Base-by-base conservation (phyloP, 2,113 vertebrate species). In the Ahaetulla prasina region DNA sequence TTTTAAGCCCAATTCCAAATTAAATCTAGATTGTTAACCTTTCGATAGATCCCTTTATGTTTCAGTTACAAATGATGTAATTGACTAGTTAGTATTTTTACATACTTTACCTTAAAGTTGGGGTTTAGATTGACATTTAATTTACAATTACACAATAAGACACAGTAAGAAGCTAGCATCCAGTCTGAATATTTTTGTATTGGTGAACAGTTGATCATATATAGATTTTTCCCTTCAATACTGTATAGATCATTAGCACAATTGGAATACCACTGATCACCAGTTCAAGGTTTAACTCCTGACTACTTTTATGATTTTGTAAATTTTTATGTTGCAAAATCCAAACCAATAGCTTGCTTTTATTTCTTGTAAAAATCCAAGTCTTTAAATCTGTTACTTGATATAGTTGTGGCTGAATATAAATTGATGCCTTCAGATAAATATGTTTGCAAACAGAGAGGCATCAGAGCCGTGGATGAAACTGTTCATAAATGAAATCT, bases 381-480 rank as follows among this genome's bases (percentile, higher is more conserved):
- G 49, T 5, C 16, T 52, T 80, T 23, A 8, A 45, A 94, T 91
- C 84, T 85, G 54, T 47, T 60, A 85, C n/a, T 60, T 91, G 63
- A 94, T 55, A 89, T 35, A 87, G 55, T 88, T 54, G 16, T 53
- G 90, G 53, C 92, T 85, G 93, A n/a, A 95, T 93, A 92, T 86
- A 93, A 94, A 92, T 54, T 0, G 94, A 93, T 94, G 92, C 53
- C 92, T 90, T 35, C 94, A 96, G 91, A 90, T 93, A 92, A 92
- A 94, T 96, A 96, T 96, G 93, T 93, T 94, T 95, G 91, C 95
- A 92, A 95, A 84, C 35, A 91, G 88, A 92, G 50, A 47, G 45
- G 45, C 45, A 47, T 47, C 45, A 47, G 45, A 85, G 88, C 52
- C 39, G 57, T 60, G 25, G 43, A 94, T 94, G 95, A 94, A 95